These are phyloP conservation scores for Formica aserva DNA, from an alignment of 2,888 invertebrate genomes.

Conservation along the genomic window DNA sequence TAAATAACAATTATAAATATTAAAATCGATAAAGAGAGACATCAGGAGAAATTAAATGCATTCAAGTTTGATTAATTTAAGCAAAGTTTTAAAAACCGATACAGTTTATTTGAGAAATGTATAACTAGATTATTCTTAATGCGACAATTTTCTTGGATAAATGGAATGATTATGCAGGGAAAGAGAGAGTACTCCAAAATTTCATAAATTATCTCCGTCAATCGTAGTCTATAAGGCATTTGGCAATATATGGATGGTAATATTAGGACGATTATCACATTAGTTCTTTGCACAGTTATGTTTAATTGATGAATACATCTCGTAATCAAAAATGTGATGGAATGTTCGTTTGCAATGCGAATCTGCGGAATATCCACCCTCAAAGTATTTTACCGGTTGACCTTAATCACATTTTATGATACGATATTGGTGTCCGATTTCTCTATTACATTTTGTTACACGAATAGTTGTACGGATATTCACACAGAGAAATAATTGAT, in stretches of 20 bases:
- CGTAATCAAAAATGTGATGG: slow-evolving; percentile 23
- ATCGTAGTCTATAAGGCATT: background rate
- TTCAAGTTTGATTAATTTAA: background rate
- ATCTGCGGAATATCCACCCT: slow-evolving; percentile 1
- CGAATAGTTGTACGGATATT: background rate
- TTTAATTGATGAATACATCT: slow-evolving; percentile 13
- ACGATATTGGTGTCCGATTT: background rate
- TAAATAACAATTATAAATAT: background rate
- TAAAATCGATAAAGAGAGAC: background rate
- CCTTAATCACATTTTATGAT: slow-evolving; percentile 27
- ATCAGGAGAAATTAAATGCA: too few species aligned
- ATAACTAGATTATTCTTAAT: background rate
- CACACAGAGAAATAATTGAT: background rate
- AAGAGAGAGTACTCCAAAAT: background rate
- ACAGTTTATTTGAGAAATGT: background rate
- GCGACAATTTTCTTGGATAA: background rate
- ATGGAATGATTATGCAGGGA: background rate
- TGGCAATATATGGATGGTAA: background rate
- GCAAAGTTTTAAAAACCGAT: background rate
- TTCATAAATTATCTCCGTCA: background rate
- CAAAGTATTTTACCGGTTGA: slow-evolving; percentile 20
- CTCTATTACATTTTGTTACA: slow-evolving; percentile 18
- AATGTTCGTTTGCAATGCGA: background rate
- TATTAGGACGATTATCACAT: background rate
- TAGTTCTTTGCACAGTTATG: background rate